Base-by-base conservation (phyloP, 2,797 vertebrate genomes). In the Sebastes elongatus region DNA sequence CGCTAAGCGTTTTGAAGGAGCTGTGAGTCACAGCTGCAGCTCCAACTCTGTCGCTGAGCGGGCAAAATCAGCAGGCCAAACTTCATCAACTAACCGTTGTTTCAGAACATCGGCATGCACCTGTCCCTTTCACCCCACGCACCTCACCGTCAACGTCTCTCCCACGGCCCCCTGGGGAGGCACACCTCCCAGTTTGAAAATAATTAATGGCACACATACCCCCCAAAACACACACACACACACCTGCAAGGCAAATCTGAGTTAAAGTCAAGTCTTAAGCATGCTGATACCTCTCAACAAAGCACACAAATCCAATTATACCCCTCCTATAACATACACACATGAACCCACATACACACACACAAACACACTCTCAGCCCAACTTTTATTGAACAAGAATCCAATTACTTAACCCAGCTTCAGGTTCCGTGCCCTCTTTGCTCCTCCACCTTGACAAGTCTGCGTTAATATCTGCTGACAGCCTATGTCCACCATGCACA, bases 371-470 rank as follows among this genome's bases (percentile, higher is more conserved):
- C 78, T 32, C 55, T 57, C 70, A 78, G 60, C 65, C 90, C 93
- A 95, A 95, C 91, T 96, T 96, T 96, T 97, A 97, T 97, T 96
- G 96, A 97, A 97, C 96, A 97, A 96, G 96, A 98, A 97, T 97
- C 96, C 97, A 98, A 98, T 98, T 98, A 98, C 96, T 98, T 98
- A 97, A 97, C 95, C 95, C 85, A 90, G 93, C 95, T 96, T 96
- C 96, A 96, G 94, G 95, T 97, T 97, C 94, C 92, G 94, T 93
- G 96, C 93, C 94, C 90, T 89, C 89, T 94, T 89, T 92, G 79
- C 92, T 95, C 92, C 56, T 95, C 96, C 93, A 96, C 93, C 94
- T 95, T 94, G 90, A 97, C 96, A 96, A 92, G 91, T 90, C 94
- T 94, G 94, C 91, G 83, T 96, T 98, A 97, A 98, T 98, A 97